These are phyloP conservation scores for Laticauda laticaudata DNA, from an alignment of 2,113 vertebrate species.

Conservation along the genomic window DNA sequence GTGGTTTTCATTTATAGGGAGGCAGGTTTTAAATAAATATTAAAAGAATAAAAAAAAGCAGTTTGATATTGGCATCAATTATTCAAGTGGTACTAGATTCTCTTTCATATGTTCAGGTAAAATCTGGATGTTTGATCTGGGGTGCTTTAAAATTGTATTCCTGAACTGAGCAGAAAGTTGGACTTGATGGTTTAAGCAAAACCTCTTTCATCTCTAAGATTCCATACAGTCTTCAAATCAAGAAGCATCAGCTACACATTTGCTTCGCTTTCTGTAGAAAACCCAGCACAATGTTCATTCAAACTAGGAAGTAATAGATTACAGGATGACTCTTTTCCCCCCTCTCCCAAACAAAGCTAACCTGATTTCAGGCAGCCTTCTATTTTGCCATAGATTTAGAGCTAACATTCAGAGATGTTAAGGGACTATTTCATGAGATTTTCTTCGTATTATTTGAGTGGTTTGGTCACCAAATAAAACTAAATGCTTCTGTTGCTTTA, in stretches of 20 bases:
- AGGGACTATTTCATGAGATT: conserved; percentile 49
- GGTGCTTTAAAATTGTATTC: not conserved
- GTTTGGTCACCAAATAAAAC: conserved; percentile 45
- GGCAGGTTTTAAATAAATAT: not conserved
- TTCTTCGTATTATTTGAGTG: conserved; percentile 50
- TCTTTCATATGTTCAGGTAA: not conserved
- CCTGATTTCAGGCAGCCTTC: not conserved
- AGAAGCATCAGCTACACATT: not conserved
- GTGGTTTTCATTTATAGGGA: not conserved
- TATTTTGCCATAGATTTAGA: conserved; percentile 35
- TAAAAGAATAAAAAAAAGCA: not conserved
- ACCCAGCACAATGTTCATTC: not conserved
- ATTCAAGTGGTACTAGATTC: not conserved
- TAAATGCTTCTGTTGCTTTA: conserved; percentile 45
- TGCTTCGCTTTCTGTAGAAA: not conserved
- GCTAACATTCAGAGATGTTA: conserved; percentile 18
- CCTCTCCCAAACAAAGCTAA: not conserved
- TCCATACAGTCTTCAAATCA: not conserved
- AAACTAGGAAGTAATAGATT: not conserved
- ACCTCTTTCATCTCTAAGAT: not conserved
- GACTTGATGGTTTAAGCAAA: not conserved
- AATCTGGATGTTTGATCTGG: not conserved
- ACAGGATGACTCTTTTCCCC: not conserved
- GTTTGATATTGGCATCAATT: not conserved
- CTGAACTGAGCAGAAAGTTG: not conserved